Percentiles rank a stretch among this genome's conserved stretches.
phyloP scores from a whole-genome alignment of 2,113 vertebrate species.

The Machaerirhynchus nigripectus region DNA sequence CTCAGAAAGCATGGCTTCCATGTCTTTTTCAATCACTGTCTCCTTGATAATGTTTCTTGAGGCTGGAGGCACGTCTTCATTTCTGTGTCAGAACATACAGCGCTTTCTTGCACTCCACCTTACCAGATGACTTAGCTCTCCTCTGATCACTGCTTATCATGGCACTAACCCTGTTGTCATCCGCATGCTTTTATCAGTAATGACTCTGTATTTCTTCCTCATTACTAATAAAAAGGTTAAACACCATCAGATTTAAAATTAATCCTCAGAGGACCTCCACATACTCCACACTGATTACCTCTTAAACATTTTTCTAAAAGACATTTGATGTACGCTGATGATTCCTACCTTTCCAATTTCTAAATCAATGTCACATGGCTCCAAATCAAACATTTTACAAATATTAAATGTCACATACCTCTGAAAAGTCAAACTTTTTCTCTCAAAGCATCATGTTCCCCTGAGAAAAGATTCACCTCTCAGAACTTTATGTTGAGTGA shows the following conservation, averaged over 20 bases:
- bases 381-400: background rate
- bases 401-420: background rate
- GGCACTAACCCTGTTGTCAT: background rate
- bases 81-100: background rate
- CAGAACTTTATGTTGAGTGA: background rate
- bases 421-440: background rate
- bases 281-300: background rate
- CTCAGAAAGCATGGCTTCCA: background rate
- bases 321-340: background rate
- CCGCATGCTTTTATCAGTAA: background rate
- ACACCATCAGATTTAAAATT: background rate
- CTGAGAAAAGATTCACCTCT: background rate
- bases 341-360: background rate
- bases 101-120: background rate
- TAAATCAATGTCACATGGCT: background rate
- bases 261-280: background rate
- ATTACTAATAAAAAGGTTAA: slow-evolving; percentile 36
- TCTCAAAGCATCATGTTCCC: background rate
- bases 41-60: background rate
- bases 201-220: background rate
- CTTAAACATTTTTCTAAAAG: background rate
- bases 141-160: background rate
- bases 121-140: background rate
- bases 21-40: background rate
- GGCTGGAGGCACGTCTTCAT: background rate